Evolutionary conservation across 1,140 invertebrate species (phyloP).

Genomic region (Brachionus koreanus): DNA sequence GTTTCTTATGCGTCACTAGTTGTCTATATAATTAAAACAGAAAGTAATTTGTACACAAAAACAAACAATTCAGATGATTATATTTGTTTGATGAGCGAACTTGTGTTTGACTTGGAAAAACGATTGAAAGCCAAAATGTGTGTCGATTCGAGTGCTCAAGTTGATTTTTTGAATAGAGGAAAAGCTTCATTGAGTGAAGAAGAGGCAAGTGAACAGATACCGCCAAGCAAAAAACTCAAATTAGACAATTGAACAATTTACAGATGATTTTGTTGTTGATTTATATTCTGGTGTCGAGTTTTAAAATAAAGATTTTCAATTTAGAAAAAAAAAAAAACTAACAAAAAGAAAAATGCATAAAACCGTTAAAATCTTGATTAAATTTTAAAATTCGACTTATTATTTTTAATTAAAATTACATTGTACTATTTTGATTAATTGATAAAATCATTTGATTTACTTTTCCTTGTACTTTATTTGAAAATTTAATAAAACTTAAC

Average conservation of each 20-base stretch:
- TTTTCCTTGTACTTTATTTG: not conserved
- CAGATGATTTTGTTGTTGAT: not conserved
- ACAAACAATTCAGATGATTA: slow-evolving; percentile 38
- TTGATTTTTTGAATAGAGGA: not conserved
- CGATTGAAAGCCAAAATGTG: not conserved
- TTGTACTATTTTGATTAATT: not conserved
- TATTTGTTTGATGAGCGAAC: not conserved
- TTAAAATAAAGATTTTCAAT: not conserved
- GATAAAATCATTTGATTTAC: not conserved
- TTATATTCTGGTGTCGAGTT: not conserved
- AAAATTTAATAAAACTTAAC: not conserved
- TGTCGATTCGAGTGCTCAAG: not conserved
- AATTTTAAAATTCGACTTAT: not conserved
- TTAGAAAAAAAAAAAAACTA: not conserved
- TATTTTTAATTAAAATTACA: not conserved
- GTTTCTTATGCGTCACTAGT: not conserved
- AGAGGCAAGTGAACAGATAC: not conserved
- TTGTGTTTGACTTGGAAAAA: not conserved
- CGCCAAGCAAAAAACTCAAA: slow-evolving; percentile 19
- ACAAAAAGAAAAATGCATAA: no score
- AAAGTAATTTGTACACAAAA: not conserved
- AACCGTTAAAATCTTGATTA: not conserved
- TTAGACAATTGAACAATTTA: not conserved
- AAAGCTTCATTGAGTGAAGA: not conserved
- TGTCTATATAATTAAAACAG: slow-evolving; percentile 5